A percentile compares a stretch with the other conserved stretches of the same genome.
phyloP scores from a whole-genome alignment of 2,797 vertebrate species.

The Poeciliopsis turneri region DNA sequence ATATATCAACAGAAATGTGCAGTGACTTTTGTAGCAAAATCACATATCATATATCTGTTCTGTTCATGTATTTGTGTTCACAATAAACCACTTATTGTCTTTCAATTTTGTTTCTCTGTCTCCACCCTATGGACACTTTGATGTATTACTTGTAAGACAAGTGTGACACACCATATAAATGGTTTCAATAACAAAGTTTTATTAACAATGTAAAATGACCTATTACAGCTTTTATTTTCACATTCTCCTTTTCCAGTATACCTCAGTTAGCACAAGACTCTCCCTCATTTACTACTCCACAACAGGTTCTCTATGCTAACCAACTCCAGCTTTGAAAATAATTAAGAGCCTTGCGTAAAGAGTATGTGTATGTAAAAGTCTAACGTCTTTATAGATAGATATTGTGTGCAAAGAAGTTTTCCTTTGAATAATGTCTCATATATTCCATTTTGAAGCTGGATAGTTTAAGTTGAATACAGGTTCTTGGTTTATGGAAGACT shows the following conservation, averaged over 20 bases:
- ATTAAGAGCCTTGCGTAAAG: conserved; percentile 74
- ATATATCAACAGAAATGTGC: background rate
- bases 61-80: background rate
- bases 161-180: background rate
- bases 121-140: conserved; percentile 48
- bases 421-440: conserved; percentile 75
- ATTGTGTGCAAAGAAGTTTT: conserved; percentile 79
- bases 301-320: conserved; percentile 73
- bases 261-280: conserved; percentile 45
- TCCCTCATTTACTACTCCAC: conserved; percentile 37
- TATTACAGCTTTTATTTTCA: conserved; percentile 81
- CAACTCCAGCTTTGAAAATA: conserved; percentile 78
- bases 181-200: conserved; percentile 83
- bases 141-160: conserved; percentile 21
- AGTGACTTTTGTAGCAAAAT: background rate
- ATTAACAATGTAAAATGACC: conserved; percentile 87
- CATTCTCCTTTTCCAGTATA: conserved; percentile 69
- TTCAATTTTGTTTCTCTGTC: conserved; percentile 41
- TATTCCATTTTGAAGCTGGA: conserved; percentile 79
- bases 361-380: conserved; percentile 78
- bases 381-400: conserved; percentile 78
- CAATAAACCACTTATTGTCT: background rate
- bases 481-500: conserved; percentile 87
- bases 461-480: conserved; percentile 79
- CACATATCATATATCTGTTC: background rate